Base-by-base conservation (phyloP, 30 jellyfish, hydroid and myxozoan species). In the Mastigias papua region DNA sequence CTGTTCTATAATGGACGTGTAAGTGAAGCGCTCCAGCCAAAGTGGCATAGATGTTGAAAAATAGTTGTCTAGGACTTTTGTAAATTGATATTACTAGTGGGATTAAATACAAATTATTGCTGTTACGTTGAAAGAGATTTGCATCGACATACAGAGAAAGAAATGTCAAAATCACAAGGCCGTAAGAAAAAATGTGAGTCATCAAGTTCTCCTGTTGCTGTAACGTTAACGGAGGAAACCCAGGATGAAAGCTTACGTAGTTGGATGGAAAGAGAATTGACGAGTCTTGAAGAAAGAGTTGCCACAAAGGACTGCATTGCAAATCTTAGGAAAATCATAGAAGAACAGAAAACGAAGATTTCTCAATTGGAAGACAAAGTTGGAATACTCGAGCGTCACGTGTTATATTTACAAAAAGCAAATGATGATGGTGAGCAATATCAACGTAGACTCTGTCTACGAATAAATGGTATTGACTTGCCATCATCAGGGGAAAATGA, bases 291-390 rank as follows among this genome's bases (percentile, higher is more conserved):
- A 67, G 49, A 26, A 67, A 67, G 49, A 31, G 34, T 67, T 28
- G 79, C 79, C 79, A 67, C 79, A 67, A 67, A 67, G 34, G 79
- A 67, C 49, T 67, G 79, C 79, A 67, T 67, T 23, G 23, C 42
- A 16, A 63, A 63, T 23, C 75, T 63, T 13, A 63, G 19, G 29
- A 67, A 67, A 67, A 67, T 30, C 30, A 67, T 67, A 20, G 49
- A 22, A 16, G 79, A 67, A 17, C 79, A 67, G 34, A 23, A 26
- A 16, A 67, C 46, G 49, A 67, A 30, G 34, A 67, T 67, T 67
- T 22, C 49, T 21, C 79, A 67, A 33, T 33, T 7, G 46, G 79
- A 67, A 33, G 79, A 67, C 79, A 67, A 67, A 33, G 79, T 67
- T 30, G 54, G 46, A 20, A 33, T 67, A 67, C 79, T 67, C 27